These are phyloP conservation scores for Temnothorax curvispinosus DNA, from an alignment of 1,140 invertebrate species.

Conservation along the genomic window DNA sequence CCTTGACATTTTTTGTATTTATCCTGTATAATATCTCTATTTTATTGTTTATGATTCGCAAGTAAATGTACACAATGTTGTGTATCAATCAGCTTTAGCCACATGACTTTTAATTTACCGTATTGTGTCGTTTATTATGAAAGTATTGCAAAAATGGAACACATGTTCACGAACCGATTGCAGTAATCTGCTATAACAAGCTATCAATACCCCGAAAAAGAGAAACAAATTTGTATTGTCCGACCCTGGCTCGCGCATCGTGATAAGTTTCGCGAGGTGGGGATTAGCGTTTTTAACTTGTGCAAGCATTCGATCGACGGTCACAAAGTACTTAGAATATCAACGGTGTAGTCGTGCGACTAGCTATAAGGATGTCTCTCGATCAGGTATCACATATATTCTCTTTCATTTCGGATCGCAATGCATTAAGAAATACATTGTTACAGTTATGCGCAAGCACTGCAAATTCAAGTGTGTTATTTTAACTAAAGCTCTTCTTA, in stretches of 20 bases:
- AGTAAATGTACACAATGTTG: neutral
- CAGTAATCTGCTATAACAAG: neutral
- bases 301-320: constrained; percentile 1
- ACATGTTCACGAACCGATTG: neutral
- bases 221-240: neutral
- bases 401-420: neutral
- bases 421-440: neutral
- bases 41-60: too few species aligned
- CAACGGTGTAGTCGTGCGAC: neutral
- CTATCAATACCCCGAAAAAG: neutral
- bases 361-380: constrained; percentile 55
- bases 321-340: constrained; percentile 23
- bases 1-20: neutral
- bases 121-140: neutral
- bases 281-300: constrained; percentile 53
- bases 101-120: neutral
- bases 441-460: neutral
- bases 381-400: constrained; percentile 46
- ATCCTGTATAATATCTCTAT: neutral
- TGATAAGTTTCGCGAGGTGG: constrained; percentile 9
- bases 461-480: too few species aligned
- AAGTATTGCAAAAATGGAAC: neutral
- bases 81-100: neutral
- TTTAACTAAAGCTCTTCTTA: too few species aligned
- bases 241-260: neutral